Percentiles rank a stretch among this genome's conserved stretches.
Evolutionary conservation across 2,797 vertebrate genomes (phyloP).

Genomic region (Pteropus rufus): DNA sequence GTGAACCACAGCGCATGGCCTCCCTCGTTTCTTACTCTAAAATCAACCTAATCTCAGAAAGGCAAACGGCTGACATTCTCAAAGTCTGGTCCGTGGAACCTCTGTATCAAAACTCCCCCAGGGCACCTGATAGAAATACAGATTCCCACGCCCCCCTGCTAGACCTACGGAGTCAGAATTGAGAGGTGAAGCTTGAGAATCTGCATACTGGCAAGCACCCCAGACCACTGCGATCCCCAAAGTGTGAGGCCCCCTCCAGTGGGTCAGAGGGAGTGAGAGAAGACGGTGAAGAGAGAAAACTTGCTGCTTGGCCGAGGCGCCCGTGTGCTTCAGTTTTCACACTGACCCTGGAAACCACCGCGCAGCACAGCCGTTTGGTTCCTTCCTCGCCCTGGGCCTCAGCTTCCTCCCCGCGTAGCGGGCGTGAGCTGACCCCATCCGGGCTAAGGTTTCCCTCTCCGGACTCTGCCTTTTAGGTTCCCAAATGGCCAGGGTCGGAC

Average conservation of each 20-base stretch:
- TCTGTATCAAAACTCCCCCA: background rate
- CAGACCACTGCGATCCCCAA: background rate
- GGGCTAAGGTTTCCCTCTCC: background rate
- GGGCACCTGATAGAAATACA: background rate
- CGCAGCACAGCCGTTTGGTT: accelerated
- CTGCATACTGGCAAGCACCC: too few relatives aligned
- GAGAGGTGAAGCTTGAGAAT: background rate
- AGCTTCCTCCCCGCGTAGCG: background rate
- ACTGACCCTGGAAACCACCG: background rate
- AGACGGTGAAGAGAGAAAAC: background rate
- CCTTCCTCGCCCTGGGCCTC: background rate
- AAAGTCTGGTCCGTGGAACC: background rate
- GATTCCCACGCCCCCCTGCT: background rate
- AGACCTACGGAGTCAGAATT: background rate
- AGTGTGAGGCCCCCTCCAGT: too few relatives aligned
- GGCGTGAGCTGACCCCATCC: too few relatives aligned
- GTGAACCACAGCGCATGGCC: accelerated
- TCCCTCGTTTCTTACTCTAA: background rate
- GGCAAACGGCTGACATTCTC: background rate
- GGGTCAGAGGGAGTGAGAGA: background rate
- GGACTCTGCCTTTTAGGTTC: background rate
- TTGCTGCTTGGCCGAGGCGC: background rate
- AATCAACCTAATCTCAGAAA: background rate
- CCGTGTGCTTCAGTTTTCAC: background rate
- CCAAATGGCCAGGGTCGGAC: background rate